These are phyloP conservation scores for cattle (Bos taurus) DNA, from an alignment of 2,113 vertebrate species.

Conservation along the genomic window ARS-UCD2.0 NC_037335.1:86223001-86223500, in stretches of 20 bases:
- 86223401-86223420: not conserved
- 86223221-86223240: not conserved
- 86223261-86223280: not conserved
- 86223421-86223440: not conserved
- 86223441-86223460: not conserved
- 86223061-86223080: not conserved
- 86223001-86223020: not conserved
- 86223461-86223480: too few relatives aligned
- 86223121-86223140: rapidly evolving
- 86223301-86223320: rapidly evolving
- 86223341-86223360: not conserved
- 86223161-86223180: not conserved
- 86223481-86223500: not conserved
- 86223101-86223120: not conserved
- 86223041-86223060: too few relatives aligned
- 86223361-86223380: not conserved
- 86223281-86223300: not conserved
- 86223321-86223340: not conserved
- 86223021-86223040: not conserved
- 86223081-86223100: not conserved
- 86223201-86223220: not conserved
- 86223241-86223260: not conserved
- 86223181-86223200: not conserved
- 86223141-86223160: not conserved
- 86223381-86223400: not conserved